A percentile compares a stretch with the other conserved stretches of the same genome.
Conservation (phyloP, 2,888 invertebrate species). For the Lycophotia porphyrea region DNA sequence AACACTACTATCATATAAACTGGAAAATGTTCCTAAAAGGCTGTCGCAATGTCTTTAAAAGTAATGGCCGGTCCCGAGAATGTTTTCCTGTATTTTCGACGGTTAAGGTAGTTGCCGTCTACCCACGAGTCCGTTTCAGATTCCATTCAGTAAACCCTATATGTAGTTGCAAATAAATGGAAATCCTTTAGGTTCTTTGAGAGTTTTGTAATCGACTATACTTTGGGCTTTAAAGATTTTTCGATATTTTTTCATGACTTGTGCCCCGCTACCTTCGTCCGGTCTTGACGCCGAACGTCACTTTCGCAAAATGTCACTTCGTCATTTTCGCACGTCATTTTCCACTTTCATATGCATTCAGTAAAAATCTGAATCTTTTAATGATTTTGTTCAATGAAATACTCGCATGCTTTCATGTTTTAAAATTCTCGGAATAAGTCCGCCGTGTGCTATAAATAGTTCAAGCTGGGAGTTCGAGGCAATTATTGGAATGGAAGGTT, state of each 20-base stretch:
- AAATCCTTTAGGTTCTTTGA: neutral
- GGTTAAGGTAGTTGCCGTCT: neutral
- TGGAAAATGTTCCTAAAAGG: slow-evolving; percentile 2
- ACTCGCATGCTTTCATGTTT: slow-evolving; percentile 2
- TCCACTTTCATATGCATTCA: too few relatives aligned
- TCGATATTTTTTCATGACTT: too few relatives aligned
- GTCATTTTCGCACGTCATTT: too few relatives aligned
- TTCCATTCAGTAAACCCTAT: neutral
- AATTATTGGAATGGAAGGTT: slow-evolving; percentile 32
- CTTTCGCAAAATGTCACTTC: too few relatives aligned
- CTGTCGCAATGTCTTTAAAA: slow-evolving; percentile 15
- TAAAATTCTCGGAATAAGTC: slow-evolving; percentile 22
- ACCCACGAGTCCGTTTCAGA: slow-evolving; percentile 4
- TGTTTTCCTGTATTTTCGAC: neutral
- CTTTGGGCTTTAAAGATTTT: neutral
- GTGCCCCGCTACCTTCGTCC: too few relatives aligned
- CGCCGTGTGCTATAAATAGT: slow-evolving; percentile 26
- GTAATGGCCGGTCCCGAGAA: neutral
- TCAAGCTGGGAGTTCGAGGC: slow-evolving; percentile 18
- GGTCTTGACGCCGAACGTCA: too few relatives aligned
- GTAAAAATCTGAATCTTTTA: too few relatives aligned
- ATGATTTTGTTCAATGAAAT: neutral
- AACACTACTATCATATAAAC: neutral
- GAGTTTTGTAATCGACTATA: neutral
- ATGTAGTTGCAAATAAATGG: neutral